Conservation (phyloP, 2,797 vertebrate genomes). For the Oceanodroma leucorhoa region DNA sequence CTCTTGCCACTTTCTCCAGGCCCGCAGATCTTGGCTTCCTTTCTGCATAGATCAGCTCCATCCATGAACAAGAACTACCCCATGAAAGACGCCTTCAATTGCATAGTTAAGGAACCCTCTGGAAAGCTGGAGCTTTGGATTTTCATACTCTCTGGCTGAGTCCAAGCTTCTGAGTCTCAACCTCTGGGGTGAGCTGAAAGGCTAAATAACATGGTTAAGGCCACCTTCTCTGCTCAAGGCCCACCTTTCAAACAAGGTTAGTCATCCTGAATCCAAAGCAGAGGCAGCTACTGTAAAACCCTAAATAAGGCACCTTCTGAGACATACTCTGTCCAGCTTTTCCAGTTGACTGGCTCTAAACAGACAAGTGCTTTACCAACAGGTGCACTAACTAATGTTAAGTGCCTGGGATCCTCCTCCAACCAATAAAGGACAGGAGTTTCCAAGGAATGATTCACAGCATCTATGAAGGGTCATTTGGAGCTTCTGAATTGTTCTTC, state of each 20-base stretch:
- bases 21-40: background rate
- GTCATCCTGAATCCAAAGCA: background rate
- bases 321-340: background rate
- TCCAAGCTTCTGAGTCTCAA: background rate
- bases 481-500: background rate
- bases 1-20: background rate
- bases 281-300: background rate
- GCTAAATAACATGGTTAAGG: background rate
- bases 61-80: background rate
- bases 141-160: background rate
- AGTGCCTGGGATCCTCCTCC: background rate
- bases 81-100: background rate
- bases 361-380: background rate
- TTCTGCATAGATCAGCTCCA: background rate
- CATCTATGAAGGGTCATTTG: background rate
- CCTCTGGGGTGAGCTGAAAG: background rate
- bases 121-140: background rate
- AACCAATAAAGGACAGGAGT: background rate
- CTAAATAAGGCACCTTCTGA: background rate
- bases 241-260: background rate
- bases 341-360: background rate
- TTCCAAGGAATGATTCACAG: background rate
- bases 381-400: background rate
- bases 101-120: background rate
- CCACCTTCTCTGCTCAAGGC: background rate